Evolutionary conservation across 2,888 invertebrate species (phyloP), one percentile per base, ranked within the genome.

Genomic region (Acanthopleura granulata): DNA sequence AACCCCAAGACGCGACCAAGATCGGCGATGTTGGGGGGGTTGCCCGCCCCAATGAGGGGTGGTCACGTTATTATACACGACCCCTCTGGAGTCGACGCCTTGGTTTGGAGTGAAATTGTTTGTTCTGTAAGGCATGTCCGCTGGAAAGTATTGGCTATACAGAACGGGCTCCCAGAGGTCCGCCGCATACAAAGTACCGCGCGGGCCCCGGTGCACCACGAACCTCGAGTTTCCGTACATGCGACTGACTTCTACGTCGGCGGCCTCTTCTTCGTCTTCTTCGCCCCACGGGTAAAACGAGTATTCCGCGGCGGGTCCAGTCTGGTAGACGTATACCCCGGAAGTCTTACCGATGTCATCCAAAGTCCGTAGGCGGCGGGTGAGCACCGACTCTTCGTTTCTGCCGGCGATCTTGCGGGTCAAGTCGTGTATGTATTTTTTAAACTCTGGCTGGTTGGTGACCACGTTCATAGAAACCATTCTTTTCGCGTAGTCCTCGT

Each of bases 111-210:
- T 18, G 18, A 51, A 51, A 51, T 51, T 51, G 51, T 51, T 51
- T 14, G 51, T 51, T 51, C 18, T 18, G 51, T 51, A 51, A 18
- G 51, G 51, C 51, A 51, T 51, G 51, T 51, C 51, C 51, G 51
- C 51, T 14, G 51, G 51, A 18, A 51, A 51, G 18, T 51, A 51
- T 51, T 51, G 51, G 14, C 14, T 15, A 51, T 51, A 51, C 51
- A 51, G 18, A 14, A 51, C 51, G 51, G 51, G 51, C 51, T 51
- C 51, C 51, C 51, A 51, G 51, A 51, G 51, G 51, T 51, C 51
- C 14, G 51, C 51, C 51, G 51, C 51, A 18, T 51, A 51, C 14
- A 51, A 18, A 14, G 14, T 51, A 51, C 51, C 51, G 51, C 51
- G 51, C 51, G 51, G 18, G 14, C 51, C 51, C 18, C 14, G 51